A percentile compares a stretch with the other conserved stretches of the same genome.
Conservation (phyloP, 2,797 vertebrate species). For the Channa striata region DNA sequence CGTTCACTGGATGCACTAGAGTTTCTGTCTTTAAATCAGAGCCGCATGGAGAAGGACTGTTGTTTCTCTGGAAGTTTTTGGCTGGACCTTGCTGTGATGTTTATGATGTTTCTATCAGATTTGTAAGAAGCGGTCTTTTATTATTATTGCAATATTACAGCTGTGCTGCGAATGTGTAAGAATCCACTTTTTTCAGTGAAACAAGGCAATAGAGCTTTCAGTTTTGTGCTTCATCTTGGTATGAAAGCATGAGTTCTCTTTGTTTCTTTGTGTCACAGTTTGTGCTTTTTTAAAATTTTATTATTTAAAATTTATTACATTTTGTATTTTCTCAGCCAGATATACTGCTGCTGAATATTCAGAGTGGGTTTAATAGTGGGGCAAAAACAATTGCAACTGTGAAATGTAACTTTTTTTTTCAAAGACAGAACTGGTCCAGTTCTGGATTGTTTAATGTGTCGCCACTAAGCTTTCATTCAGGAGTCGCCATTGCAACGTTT, state of each 20-base stretch:
- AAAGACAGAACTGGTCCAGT: neutral
- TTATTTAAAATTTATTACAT: too few relatives aligned
- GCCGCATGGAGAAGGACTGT: slow-evolving; percentile 34
- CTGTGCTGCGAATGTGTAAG: slow-evolving; percentile 17
- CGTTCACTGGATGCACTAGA: slow-evolving; percentile 34
- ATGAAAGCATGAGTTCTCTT: slow-evolving; percentile 40
- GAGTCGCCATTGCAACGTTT: slow-evolving; percentile 60
- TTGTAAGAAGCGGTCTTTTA: neutral
- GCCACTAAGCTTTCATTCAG: slow-evolving; percentile 4
- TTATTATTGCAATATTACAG: neutral
- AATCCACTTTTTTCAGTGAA: slow-evolving; percentile 18
- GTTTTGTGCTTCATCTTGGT: slow-evolving; percentile 23
- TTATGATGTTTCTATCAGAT: neutral
- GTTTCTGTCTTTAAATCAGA: slow-evolving; percentile 46
- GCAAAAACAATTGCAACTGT: slow-evolving; percentile 17
- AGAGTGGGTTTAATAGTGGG: slow-evolving; percentile 15
- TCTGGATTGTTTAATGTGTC: slow-evolving; percentile 6
- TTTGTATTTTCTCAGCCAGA: slow-evolving; percentile 46
- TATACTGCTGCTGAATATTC: slow-evolving; percentile 33
- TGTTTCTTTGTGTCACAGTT: slow-evolving; percentile 31
- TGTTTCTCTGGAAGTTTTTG: slow-evolving; percentile 46
- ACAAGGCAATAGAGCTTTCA: slow-evolving; percentile 24
- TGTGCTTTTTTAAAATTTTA: slow-evolving; percentile 47
- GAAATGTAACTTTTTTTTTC: slow-evolving; percentile 24
- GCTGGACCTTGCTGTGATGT: slow-evolving; percentile 8